phyloP scores from a whole-genome alignment of 1,140 invertebrate species.

The Dendrolimus punctatus region DNA sequence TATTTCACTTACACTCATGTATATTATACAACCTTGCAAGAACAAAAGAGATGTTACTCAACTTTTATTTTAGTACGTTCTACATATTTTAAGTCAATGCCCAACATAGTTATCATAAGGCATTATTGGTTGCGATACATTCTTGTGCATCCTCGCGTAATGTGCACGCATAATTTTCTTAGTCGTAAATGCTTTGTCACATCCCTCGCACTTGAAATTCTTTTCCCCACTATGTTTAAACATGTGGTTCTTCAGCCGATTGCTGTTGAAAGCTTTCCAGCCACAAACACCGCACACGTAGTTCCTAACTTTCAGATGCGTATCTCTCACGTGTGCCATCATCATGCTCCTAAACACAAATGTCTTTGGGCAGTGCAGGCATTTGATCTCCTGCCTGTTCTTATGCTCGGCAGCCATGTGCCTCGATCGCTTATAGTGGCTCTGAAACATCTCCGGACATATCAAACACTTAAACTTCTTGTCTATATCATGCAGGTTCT shows the following conservation, averaged over 20 bases:
- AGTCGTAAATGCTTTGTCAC: conserved; percentile 56
- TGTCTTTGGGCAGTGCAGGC: conserved; percentile 53
- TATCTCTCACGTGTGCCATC: conserved; percentile 55
- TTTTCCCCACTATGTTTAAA: conserved; percentile 62
- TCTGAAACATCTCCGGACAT: conserved; percentile 42
- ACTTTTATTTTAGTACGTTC: not conserved
- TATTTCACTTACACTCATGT: too few species aligned
- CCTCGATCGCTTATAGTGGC: conserved; percentile 49
- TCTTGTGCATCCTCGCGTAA: conserved; percentile 51
- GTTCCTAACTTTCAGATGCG: conserved; percentile 53
- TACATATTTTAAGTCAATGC: conserved; percentile 15
- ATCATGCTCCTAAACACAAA: conserved; percentile 61
- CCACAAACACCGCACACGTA: conserved; percentile 52
- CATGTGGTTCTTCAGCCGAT: conserved; percentile 57
- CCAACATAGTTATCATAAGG: conserved; percentile 36
- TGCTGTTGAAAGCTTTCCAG: conserved; percentile 52
- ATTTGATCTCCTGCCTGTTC: conserved; percentile 50
- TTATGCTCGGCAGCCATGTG: conserved; percentile 58
- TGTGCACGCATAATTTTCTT: conserved; percentile 60
- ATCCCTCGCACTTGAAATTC: conserved; percentile 56
- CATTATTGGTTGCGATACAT: conserved; percentile 19
- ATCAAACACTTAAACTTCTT: conserved; percentile 51
- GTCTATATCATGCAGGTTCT: conserved; percentile 47
- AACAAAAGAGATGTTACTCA: not conserved
- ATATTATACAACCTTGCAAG: not conserved